Base-by-base conservation (phyloP, 2,113 vertebrate genomes). In the Mola mola region DNA sequence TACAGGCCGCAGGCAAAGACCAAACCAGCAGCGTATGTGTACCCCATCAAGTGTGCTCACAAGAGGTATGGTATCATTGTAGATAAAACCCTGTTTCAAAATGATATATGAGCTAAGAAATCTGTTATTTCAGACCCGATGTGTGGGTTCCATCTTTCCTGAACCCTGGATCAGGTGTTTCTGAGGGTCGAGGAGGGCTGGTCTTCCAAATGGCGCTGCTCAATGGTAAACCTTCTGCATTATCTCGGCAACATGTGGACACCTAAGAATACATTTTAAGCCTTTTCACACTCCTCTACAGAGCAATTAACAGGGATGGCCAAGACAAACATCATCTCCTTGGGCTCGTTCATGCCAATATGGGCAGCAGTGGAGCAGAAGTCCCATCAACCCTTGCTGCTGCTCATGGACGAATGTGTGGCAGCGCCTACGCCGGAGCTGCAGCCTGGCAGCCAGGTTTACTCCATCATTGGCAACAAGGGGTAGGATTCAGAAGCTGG, bases 401-500 rank as follows among this genome's bases (percentile, higher is more conserved):
- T 94, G 13, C 88, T 89, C 25, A 70, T 93, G 69, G 93, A 94
- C 2, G 84, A 92, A 34, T 93, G 92, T 70, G 81, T 91, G 1
- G 91, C 90, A 2, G 80, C 89, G 0, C 34, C 85, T 1, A 85
- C 81, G 0, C 25, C 58, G 0, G 70, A 81, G 7, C 70, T 91
- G 24, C 34, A 42, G 4, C 37, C 49, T 0, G 58, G 41, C 0
- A 78, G 38, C 25, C 70, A 50, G 31, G 66, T 62, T 17, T 84
- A 93, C 72, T 88, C 84, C 2, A 49, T 95, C 24, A 78, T 94
- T 33, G 19, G 38, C 22, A 93, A 94, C 40, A 81, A 92, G 16
- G 93, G 93, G 93, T 93, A 68, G 40, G 62, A 4, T 4, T 37
- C 8, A 19, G 4, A 33, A 1, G 4, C 8, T 1, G 10, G 0